These are phyloP conservation scores for Atopsyche davidsoni DNA, from an alignment of 1,140 invertebrate genomes.

Conservation along the genomic window DNA sequence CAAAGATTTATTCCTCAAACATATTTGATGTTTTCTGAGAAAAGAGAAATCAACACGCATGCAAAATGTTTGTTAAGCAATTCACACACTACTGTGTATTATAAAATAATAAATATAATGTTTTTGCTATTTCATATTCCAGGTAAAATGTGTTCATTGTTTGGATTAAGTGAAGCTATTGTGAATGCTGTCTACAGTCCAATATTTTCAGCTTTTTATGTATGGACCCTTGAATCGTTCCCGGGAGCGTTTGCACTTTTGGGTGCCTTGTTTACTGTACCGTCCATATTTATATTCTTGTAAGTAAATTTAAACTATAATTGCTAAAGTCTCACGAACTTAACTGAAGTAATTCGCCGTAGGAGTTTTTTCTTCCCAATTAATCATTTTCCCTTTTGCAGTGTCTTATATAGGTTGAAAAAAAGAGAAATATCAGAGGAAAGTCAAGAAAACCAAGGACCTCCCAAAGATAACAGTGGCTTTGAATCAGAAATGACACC, in stretches of 20 bases:
- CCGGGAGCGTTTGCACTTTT: slow-evolving; percentile 45
- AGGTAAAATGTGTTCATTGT: slow-evolving; percentile 53
- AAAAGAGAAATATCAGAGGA: slow-evolving; percentile 32
- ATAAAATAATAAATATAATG: slow-evolving; percentile 1
- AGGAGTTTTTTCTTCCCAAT: no score
- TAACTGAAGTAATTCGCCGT: no score
- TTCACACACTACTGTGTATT: no score
- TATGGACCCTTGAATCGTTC: slow-evolving; percentile 37
- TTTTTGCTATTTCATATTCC: slow-evolving; percentile 31
- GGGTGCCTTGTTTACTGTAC: slow-evolving; percentile 39
- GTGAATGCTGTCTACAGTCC: slow-evolving; percentile 44
- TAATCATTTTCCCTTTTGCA: slow-evolving; percentile 31
- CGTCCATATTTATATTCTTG: slow-evolving; percentile 42
- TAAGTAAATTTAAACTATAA: slow-evolving; percentile 33
- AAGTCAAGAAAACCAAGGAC: slow-evolving; percentile 27
- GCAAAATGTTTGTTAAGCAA: no score
- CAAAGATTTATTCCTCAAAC: no score
- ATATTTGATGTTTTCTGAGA: no score
- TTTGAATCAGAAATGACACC: slow-evolving; percentile 21
- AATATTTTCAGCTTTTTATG: slow-evolving; percentile 45
- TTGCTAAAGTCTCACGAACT: no score
- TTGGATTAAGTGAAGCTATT: slow-evolving; percentile 49
- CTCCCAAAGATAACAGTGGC: slow-evolving; percentile 5
- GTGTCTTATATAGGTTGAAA: slow-evolving; percentile 35
- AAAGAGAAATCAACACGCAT: no score